Percentiles rank a stretch among this genome's conserved stretches.
These are phyloP conservation scores for Xenops minutus DNA, from an alignment of 2,797 vertebrate species.

Conservation along the genomic window DNA sequence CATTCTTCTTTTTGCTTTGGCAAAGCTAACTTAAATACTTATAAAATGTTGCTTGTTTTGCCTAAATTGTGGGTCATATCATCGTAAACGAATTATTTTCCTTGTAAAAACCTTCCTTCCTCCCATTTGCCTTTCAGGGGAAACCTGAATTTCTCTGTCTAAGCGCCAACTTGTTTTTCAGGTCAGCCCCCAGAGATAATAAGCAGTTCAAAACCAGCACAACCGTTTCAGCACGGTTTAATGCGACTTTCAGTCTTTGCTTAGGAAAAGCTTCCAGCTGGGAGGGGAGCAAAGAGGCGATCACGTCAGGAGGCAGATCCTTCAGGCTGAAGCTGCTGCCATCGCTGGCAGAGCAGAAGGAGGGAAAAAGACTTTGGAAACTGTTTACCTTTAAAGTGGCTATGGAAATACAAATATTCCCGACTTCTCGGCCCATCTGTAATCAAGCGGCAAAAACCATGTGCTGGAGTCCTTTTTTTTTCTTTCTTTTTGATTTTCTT, in stretches of 20 bases:
- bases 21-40: slow-evolving; percentile 17
- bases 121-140: slow-evolving; percentile 10
- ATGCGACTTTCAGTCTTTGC: slow-evolving; percentile 30
- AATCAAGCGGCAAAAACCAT: slow-evolving; percentile 24
- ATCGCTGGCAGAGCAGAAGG: background rate
- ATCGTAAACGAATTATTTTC: slow-evolving; percentile 9
- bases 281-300: slow-evolving; percentile 21
- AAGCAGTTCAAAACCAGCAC: slow-evolving; percentile 46
- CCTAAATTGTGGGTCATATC: slow-evolving; percentile 3
- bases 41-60: slow-evolving; percentile 23
- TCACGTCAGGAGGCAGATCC: slow-evolving; percentile 1
- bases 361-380: slow-evolving; percentile 38
- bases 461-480: background rate
- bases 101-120: slow-evolving; percentile 21
- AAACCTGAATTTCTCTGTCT: slow-evolving; percentile 39
- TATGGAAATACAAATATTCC: slow-evolving; percentile 58
- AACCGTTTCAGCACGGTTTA: slow-evolving; percentile 42
- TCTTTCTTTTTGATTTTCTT: background rate
- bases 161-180: slow-evolving; percentile 58
- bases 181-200: slow-evolving; percentile 40
- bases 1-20: background rate
- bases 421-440: slow-evolving; percentile 2
- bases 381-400: slow-evolving; percentile 44
- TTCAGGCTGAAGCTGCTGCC: background rate
- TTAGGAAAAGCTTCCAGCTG: slow-evolving; percentile 23